Base-by-base conservation (phyloP, 1,140 invertebrate species). In the Acromyrmex echinatior region DNA sequence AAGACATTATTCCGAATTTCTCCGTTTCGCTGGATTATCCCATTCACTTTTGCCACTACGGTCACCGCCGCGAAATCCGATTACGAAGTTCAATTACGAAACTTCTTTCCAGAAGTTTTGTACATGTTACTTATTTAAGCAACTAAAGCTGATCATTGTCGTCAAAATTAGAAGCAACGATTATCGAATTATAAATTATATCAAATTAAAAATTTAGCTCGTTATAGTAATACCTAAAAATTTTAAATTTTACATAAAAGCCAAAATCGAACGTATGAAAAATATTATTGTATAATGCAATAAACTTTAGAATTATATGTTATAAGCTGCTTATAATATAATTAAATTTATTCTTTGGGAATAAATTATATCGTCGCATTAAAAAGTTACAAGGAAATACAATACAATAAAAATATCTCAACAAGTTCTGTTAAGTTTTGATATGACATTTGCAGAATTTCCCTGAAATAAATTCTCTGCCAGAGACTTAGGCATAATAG, bases 1-100 rank as follows among this genome's bases (percentile, higher is more conserved):
- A 81, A 74, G 60, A 84, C 63, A 82, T 60, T 58, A 74, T n/a
- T 18, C 18, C 12, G 18, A 66, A 82, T 49, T 49, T 74, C 66
- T 51, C 80, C 39, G 56, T 49, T 28, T 3, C 53, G 68, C 35
- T 49, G 65, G 53, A 81, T 74, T 62, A 62, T 49, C 14, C 35
- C 56, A 49, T 74, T 82, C 39, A 58, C 39, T 25, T 45, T 66
- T 65, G n/a, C 28, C 39, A 7, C 18, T n/a, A 18, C 60, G 60
- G 1, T 25, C 58, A 31, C 6, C n/a, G 49, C 62, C 49, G 35
- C 56, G 6, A 60, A 49, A 74, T 62, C 68, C 68, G 56, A 60
- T 82, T 73, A 62, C 21, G 18, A 74, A 74, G 45, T 60, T 39
- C 28, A 74, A 28, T 62, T 62, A 56, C 31, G n/a, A 68, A 68